Evolutionary conservation across 2,888 invertebrate genomes (phyloP).

Genomic region (Mythimna ferrago): DNA sequence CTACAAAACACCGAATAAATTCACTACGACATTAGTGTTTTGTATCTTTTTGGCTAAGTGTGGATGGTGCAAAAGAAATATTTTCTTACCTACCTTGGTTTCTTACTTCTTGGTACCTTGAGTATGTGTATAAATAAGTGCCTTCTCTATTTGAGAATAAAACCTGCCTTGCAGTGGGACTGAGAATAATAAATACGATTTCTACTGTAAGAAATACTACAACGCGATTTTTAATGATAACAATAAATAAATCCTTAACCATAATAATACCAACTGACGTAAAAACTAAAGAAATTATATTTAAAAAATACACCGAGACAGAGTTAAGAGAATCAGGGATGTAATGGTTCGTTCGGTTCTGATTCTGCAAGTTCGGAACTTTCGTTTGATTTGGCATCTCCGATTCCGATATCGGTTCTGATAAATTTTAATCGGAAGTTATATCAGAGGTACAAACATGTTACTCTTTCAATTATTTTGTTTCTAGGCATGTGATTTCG

Average conservation of each 20-base stretch:
- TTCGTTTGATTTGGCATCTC: no score
- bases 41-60: not conserved
- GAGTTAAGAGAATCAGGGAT: not conserved
- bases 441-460: no score
- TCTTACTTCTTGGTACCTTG: no score
- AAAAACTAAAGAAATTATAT: not conserved
- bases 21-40: slow-evolving; percentile 11
- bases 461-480: no score
- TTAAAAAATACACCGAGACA: not conserved
- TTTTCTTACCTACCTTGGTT: no score
- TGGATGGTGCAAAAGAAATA: slow-evolving; percentile 1
- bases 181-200: slow-evolving; percentile 2
- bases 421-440: no score
- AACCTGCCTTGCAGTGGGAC: not conserved
- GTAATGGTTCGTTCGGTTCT: no score
- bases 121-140: not conserved
- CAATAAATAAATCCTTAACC: slow-evolving; percentile 23
- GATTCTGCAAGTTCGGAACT: no score
- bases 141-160: not conserved
- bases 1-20: slow-evolving; percentile 35
- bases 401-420: no score
- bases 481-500: no score
- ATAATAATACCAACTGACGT: slow-evolving; percentile 4
- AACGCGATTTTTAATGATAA: not conserved
- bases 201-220: not conserved